phyloP scores from a whole-genome alignment of 2,113 vertebrate species.

The Peromyscus maniculatus region DNA sequence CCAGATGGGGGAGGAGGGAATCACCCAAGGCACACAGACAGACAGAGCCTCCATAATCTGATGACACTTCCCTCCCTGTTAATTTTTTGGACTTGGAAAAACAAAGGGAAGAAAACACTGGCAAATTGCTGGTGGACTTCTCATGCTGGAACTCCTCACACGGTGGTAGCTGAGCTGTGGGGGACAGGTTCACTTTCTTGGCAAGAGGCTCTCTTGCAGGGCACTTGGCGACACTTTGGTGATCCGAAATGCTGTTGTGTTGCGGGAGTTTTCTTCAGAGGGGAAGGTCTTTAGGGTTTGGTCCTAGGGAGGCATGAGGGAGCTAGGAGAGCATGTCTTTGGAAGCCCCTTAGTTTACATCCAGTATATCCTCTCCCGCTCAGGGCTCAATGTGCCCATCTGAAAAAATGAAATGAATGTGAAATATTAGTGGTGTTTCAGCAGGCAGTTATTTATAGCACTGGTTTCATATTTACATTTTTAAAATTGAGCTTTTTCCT shows the following conservation, averaged over 20 bases:
- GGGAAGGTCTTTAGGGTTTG: neutral
- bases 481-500: neutral
- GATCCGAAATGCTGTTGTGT: neutral
- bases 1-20: neutral
- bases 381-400: neutral
- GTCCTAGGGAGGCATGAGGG: fast-evolving
- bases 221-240: neutral
- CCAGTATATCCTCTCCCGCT: too few relatives aligned
- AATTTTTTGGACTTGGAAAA: neutral
- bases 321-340: neutral
- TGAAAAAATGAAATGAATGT: neutral
- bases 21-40: neutral
- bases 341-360: neutral
- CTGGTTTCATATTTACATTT: neutral
- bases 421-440: neutral
- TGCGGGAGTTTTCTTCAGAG: neutral
- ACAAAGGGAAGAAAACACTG: neutral
- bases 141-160: neutral
- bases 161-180: neutral
- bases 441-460: neutral
- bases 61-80: neutral
- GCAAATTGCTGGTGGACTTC: neutral
- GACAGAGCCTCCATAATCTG: neutral
- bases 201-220: neutral
- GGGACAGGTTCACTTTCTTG: neutral